Base-by-base conservation (phyloP, 2,113 vertebrate genomes). In the Nymphicus hollandicus region DNA sequence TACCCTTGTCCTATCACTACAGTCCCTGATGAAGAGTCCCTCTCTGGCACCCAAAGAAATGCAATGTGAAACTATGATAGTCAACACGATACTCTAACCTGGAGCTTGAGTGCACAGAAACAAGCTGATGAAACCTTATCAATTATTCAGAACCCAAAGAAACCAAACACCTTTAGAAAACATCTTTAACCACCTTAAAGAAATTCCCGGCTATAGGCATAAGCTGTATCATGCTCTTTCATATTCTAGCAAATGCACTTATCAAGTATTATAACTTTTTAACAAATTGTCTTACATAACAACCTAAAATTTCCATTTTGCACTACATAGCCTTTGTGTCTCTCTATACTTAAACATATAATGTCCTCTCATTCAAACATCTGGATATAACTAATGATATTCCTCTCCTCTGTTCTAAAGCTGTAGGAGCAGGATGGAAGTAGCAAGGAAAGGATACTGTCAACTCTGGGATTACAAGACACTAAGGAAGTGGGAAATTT, bases 121-220 rank as follows among this genome's bases (percentile, higher is more conserved):
- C 44, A 60, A 44, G 61, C 14, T 2, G 9, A 35, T 78, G 71
- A 93, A 94, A 81, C 43, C 33, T 58, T 43, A 66, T 97, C 85
- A 94, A 97, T 97, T 93, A 96, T 96, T 91, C 68, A 97, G 60
- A 93, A 86, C 29, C 43, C 44, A 83, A 83, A 52, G 96, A 93
- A 96, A 97, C 79, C 33, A 52, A 94, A 95, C 33, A 90, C 95
- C 56, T 90, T 66, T 18, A 86, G 66, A 88, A 95, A 93, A 95
- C 64, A 60, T 52, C 55, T 83, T 73, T 82, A 81, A n/a, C 86
- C 83, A 39, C 24, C 82, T 88, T 52, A 78, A 83, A 90, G 68
- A 81, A 90, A 84, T 52, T 64, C 29, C 33, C 50, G 78, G 39
- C 64, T 55, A 31, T 3, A 55, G 60, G n/a, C 29, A 88, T 1